These are phyloP conservation scores for Hirtodrosophila confusa DNA, from an alignment of 2,888 invertebrate species.

Conservation along the genomic window DNA sequence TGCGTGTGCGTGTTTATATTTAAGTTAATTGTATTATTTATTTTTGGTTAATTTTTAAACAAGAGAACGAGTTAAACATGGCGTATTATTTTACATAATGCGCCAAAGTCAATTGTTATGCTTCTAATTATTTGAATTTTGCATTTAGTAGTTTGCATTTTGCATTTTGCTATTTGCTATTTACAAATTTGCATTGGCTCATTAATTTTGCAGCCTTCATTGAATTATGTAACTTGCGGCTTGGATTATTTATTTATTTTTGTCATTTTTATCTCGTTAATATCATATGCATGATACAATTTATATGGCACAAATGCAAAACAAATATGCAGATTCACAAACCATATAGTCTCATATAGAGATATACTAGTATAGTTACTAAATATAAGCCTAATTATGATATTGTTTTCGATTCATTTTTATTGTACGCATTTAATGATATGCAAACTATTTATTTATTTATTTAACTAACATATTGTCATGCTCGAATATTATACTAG, in stretches of 20 bases:
- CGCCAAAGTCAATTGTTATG: constrained; percentile 65
- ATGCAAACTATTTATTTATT: constrained; percentile 71
- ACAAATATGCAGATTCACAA: constrained; percentile 12
- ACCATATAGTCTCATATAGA: background rate
- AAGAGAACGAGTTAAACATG: constrained; percentile 16
- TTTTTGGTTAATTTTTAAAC: constrained; percentile 45
- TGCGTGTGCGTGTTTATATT: constrained; percentile 11
- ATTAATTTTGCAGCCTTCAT: constrained; percentile 51
- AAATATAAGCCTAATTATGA: constrained; percentile 26
- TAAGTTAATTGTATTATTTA: constrained; percentile 69
- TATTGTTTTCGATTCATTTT: constrained; percentile 46
- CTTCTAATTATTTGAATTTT: constrained; percentile 57
- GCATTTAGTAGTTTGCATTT: constrained; percentile 19
- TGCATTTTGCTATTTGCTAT: constrained; percentile 1
- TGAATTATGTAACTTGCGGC: constrained; percentile 55
- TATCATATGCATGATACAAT: constrained; percentile 38
- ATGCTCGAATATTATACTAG: constrained; percentile 46
- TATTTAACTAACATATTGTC: constrained; percentile 77
- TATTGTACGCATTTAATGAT: constrained; percentile 37
- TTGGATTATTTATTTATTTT: constrained; percentile 62
- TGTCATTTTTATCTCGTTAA: constrained; percentile 38
- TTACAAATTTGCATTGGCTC: constrained; percentile 25
- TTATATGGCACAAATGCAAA: constrained; percentile 37
- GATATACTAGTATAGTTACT: constrained; percentile 20
- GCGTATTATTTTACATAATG: constrained; percentile 23